A percentile compares a stretch with the other conserved stretches of the same genome.
phyloP scores from a whole-genome alignment of 2,797 vertebrate species.

The Sebastes wilsoni region DNA sequence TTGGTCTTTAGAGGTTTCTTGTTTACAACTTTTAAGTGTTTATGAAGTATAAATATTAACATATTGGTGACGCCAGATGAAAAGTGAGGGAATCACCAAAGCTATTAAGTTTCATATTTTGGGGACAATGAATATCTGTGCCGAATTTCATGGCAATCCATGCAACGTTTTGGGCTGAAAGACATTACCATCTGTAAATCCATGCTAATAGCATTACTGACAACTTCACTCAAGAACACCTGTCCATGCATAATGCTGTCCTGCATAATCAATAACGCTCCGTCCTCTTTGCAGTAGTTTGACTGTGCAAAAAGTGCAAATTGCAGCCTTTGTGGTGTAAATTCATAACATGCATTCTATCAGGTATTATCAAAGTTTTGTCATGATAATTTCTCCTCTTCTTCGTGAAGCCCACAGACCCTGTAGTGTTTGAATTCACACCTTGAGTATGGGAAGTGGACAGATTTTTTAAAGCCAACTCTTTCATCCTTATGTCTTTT shows the following conservation, averaged over 20 bases:
- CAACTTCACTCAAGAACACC: too few relatives aligned
- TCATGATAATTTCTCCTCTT: neutral
- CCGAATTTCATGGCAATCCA: too few relatives aligned
- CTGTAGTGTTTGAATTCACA: conserved; percentile 31
- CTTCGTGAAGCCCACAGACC: neutral
- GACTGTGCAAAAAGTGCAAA: conserved; percentile 1
- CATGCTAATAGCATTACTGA: neutral
- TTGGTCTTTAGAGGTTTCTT: too few relatives aligned
- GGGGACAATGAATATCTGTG: too few relatives aligned
- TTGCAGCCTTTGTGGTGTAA: conserved; percentile 16
- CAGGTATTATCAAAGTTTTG: conserved; percentile 17
- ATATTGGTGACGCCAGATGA: accelerated
- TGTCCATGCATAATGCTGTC: too few relatives aligned
- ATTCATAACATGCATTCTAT: conserved; percentile 19
- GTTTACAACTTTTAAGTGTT: too few relatives aligned
- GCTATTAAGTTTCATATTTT: too few relatives aligned
- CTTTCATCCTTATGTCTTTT: conserved; percentile 78
- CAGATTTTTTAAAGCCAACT: conserved; percentile 40
- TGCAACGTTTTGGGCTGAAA: neutral
- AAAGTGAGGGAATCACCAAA: too few relatives aligned
- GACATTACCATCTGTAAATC: neutral
- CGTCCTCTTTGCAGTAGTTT: neutral
- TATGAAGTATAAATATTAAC: accelerated
- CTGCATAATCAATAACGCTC: neutral
- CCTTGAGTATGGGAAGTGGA: conserved; percentile 17